Conservation (phyloP, 2,797 vertebrate genomes). For the Spatula clypeata region DNA sequence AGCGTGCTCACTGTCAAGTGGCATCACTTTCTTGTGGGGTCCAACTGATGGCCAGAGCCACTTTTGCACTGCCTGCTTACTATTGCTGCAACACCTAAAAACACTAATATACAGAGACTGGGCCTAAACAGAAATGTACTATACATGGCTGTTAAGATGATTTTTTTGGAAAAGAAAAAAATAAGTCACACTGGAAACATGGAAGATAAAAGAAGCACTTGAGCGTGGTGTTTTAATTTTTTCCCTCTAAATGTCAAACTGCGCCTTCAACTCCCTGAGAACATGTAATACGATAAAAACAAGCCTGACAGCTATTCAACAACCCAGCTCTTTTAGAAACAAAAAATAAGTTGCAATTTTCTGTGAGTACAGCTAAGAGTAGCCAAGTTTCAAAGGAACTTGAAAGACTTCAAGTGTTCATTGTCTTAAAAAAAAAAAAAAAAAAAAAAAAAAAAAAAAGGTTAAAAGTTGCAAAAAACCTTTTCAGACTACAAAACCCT, state of each 20-base stretch:
- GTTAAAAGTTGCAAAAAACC: not conserved
- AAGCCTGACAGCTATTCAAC: not conserved
- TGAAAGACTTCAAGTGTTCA: not conserved
- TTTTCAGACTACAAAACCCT: not conserved
- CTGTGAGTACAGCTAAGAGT: not conserved
- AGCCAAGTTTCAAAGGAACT: not conserved
- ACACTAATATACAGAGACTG: not conserved
- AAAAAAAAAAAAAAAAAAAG: not conserved
- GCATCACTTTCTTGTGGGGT: not conserved
- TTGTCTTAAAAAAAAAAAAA: not conserved
- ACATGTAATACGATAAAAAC: not conserved
- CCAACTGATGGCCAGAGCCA: not conserved
- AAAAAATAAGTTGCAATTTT: not conserved
- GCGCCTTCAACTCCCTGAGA: conserved; percentile 6
- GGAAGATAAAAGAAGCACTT: not conserved
- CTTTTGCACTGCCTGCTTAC: not conserved
- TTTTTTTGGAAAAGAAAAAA: not conserved
- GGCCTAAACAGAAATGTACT: not conserved
- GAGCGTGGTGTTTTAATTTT: not conserved
- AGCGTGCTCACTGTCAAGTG: not conserved
- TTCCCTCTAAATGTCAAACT: not conserved
- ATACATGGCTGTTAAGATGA: not conserved
- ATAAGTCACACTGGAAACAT: not conserved
- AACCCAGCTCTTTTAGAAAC: not conserved
- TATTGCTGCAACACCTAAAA: not conserved